These are phyloP conservation scores for Solenodon paradoxus DNA, from an alignment of 2,113 vertebrate genomes.

Conservation along the genomic window DNA sequence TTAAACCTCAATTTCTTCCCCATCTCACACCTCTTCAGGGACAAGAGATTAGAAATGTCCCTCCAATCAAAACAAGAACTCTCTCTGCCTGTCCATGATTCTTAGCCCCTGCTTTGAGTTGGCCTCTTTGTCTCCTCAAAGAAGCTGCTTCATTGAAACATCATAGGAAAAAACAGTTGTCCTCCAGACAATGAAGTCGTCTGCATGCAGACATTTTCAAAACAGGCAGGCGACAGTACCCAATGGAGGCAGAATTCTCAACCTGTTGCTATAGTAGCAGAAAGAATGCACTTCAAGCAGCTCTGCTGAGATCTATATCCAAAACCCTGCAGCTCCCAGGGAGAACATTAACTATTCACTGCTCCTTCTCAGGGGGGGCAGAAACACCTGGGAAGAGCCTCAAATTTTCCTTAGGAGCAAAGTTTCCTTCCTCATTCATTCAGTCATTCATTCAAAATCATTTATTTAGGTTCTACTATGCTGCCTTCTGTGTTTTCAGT, in stretches of 20 bases:
- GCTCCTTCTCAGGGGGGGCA: background rate
- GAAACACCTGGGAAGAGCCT: background rate
- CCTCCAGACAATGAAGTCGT: slow-evolving; percentile 74
- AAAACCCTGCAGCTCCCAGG: slow-evolving; percentile 42
- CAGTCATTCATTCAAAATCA: background rate
- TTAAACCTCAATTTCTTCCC: slow-evolving; percentile 57
- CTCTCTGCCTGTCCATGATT: slow-evolving; percentile 29
- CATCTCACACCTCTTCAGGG: slow-evolving; percentile 42
- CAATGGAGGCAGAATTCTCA: slow-evolving; percentile 67
- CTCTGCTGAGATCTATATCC: slow-evolving; percentile 46
- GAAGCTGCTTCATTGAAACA: slow-evolving; percentile 67
- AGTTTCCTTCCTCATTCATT: background rate
- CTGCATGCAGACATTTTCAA: slow-evolving; percentile 54
- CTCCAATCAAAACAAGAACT: slow-evolving; percentile 55
- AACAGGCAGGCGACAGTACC: slow-evolving; percentile 10
- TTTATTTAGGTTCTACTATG: background rate
- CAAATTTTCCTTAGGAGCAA: background rate
- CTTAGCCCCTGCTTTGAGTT: slow-evolving; percentile 60
- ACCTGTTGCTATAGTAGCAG: slow-evolving; percentile 82
- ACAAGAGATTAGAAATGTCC: slow-evolving; percentile 53
- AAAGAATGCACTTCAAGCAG: slow-evolving; percentile 63
- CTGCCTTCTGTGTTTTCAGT: background rate
- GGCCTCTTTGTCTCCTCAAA: slow-evolving; percentile 58
- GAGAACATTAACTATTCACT: slow-evolving; percentile 71
- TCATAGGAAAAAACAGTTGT: slow-evolving; percentile 49